phyloP scores from a whole-genome alignment of 2,888 invertebrate species.

The Odontomyia ornata region DNA sequence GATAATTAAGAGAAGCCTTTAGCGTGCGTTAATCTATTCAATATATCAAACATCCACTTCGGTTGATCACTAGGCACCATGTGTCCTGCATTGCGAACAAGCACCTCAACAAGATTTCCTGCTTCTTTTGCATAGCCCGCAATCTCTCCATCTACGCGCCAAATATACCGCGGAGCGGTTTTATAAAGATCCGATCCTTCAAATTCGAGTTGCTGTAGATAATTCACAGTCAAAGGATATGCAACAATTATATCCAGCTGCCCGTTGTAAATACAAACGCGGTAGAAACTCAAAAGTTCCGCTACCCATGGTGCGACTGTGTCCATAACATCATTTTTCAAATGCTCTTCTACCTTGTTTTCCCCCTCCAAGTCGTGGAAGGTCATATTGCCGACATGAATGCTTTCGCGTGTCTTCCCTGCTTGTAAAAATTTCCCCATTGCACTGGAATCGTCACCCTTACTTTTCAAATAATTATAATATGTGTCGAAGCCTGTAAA shows the following conservation, averaged over 20 bases:
- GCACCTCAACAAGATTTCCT: conserved; percentile 75
- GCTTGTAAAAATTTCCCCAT: conserved; percentile 60
- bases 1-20: conserved; percentile 55
- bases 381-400: conserved; percentile 84
- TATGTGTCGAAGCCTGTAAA: conserved; percentile 59
- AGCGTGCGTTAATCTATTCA: conserved; percentile 72
- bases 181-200: conserved; percentile 73
- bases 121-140: conserved; percentile 81
- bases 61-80: conserved; percentile 85
- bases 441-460: conserved; percentile 71
- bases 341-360: conserved; percentile 73
- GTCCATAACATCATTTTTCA: conserved; percentile 82
- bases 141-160: conserved; percentile 74
- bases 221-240: conserved; percentile 84
- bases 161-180: conserved; percentile 72
- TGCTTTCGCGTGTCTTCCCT: conserved; percentile 71
- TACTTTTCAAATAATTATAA: conserved; percentile 69
- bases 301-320: conserved; percentile 78
- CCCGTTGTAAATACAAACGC: conserved; percentile 86
- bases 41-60: conserved; percentile 78
- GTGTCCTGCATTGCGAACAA: conserved; percentile 83
- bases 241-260: conserved; percentile 92
- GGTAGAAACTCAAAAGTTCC: conserved; percentile 73
- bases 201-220: conserved; percentile 77
- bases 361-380: conserved; percentile 68